These are phyloP conservation scores for Rotaria socialis DNA, from an alignment of 2,888 invertebrate species.

Conservation along the genomic window DNA sequence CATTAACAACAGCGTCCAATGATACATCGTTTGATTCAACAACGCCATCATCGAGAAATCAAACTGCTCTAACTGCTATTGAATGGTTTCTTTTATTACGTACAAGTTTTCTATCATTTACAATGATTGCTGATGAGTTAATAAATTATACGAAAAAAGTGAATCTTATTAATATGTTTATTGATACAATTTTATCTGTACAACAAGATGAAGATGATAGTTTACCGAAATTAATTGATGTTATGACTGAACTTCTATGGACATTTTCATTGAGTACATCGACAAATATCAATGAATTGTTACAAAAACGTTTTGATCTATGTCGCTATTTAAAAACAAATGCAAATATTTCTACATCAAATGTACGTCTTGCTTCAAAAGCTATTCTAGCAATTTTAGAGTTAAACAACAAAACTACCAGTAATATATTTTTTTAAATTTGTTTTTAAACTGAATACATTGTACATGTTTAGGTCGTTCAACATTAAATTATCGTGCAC, in stretches of 20 bases:
- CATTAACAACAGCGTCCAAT: neutral
- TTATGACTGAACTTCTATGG: constrained; percentile 23
- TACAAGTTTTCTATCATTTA: neutral
- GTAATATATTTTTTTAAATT: neutral
- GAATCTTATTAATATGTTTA: neutral
- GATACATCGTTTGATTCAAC: neutral
- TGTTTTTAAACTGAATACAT: no score
- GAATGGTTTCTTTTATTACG: neutral
- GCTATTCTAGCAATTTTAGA: neutral
- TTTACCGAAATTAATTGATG: neutral
- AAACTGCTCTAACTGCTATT: neutral
- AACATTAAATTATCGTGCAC: neutral
- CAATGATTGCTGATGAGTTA: constrained; percentile 2
- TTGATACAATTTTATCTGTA: neutral
- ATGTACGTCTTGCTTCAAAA: neutral
- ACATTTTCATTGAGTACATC: constrained; percentile 14
- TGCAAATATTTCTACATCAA: neutral
- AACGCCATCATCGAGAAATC: neutral
- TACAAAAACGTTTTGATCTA: neutral
- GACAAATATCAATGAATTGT: neutral
- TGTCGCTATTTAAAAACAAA: neutral
- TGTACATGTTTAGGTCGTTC: neutral
- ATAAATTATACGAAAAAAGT: neutral
- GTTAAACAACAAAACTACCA: neutral
- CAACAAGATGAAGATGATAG: neutral